Evolutionary conservation across 2,888 invertebrate species (phyloP).

Genomic region (Volucella bombylans): DNA sequence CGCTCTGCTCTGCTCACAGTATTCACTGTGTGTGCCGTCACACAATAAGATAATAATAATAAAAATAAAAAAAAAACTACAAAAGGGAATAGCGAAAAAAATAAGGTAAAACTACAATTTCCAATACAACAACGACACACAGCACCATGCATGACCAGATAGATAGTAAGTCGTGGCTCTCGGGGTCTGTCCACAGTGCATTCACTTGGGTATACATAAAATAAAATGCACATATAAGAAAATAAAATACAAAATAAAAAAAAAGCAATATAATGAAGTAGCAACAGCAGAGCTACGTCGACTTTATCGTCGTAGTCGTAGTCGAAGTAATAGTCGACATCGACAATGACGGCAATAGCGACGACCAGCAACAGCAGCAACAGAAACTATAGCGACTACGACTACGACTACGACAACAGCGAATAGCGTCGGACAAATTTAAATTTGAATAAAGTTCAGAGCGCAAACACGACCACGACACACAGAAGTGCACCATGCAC

Average conservation of each 20-base stretch:
- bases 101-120: slow-evolving; percentile 47
- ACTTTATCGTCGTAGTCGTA: too few relatives aligned
- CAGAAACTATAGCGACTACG: slow-evolving; percentile 12
- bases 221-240: slow-evolving; percentile 58
- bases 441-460: slow-evolving; percentile 72
- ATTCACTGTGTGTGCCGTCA: slow-evolving; percentile 52
- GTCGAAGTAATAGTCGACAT: too few relatives aligned
- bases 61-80: slow-evolving; percentile 35
- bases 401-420: slow-evolving; percentile 26
- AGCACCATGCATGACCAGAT: slow-evolving; percentile 54
- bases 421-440: slow-evolving; percentile 66
- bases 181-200: slow-evolving; percentile 60
- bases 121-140: slow-evolving; percentile 36
- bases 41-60: slow-evolving; percentile 29
- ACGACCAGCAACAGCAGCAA: slow-evolving; percentile 1
- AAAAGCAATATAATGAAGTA: slow-evolving; percentile 60
- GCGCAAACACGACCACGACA: slow-evolving; percentile 67
- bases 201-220: slow-evolving; percentile 65
- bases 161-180: slow-evolving; percentile 40
- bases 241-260: slow-evolving; percentile 39
- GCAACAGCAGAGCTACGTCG: slow-evolving; percentile 22
- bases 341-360: too few relatives aligned
- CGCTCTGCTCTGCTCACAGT: too few relatives aligned
- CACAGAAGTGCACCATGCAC: slow-evolving; percentile 43
- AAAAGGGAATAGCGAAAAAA: slow-evolving; percentile 33